Percentiles rank a stretch among this genome's conserved stretches.
These are phyloP conservation scores for Agriotes lineatus DNA, from an alignment of 2,888 invertebrate species.

Conservation along the genomic window DNA sequence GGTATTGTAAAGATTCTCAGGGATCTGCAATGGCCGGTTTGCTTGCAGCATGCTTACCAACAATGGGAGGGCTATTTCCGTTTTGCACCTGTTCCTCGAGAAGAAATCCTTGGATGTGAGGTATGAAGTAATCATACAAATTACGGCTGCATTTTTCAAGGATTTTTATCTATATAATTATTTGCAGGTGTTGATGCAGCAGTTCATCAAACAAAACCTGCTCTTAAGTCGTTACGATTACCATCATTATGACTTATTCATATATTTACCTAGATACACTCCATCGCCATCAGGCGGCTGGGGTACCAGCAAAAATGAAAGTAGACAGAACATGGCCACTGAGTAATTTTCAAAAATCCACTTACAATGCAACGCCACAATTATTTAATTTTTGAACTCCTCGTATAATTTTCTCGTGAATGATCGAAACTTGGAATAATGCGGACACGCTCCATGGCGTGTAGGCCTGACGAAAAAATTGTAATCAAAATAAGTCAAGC, in stretches of 20 bases:
- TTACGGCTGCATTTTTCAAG: neutral
- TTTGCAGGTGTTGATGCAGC: constrained; percentile 11
- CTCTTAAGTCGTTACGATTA: neutral
- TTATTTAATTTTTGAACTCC: no score
- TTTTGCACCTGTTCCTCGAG: constrained; percentile 17
- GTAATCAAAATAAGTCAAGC: neutral
- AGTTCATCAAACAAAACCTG: neutral
- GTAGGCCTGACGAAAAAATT: no score
- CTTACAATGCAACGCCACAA: no score
- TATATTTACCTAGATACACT: neutral
- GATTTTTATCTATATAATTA: neutral
- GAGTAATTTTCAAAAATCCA: no score
- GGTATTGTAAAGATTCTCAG: no score
- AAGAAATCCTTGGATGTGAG: constrained; percentile 15
- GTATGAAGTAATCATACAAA: neutral
- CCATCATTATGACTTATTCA: no score
- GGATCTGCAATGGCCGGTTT: neutral
- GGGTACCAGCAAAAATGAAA: neutral
- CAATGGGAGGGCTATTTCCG: neutral
- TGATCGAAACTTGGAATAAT: no score
- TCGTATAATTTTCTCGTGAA: no score
- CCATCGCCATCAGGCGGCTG: neutral
- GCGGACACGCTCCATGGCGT: no score
- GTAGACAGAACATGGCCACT: no score
- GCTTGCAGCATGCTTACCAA: neutral